Evolutionary conservation across 1,140 invertebrate species (phyloP).

Genomic region (Lamellibrachia luymesi): DNA sequence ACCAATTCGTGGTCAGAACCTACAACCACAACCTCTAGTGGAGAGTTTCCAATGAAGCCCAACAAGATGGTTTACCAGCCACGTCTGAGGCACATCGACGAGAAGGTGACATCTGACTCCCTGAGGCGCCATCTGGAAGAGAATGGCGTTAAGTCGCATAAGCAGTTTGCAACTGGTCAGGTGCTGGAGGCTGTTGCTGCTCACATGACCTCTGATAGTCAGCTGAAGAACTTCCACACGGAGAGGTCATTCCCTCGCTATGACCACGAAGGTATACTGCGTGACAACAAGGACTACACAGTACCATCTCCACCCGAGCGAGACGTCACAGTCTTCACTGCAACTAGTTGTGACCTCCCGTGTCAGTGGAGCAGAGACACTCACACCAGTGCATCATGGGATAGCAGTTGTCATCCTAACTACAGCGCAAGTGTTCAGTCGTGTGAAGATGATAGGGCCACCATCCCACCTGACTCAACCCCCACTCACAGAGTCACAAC

Average conservation of each 20-base stretch:
- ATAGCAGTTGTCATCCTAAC: background rate
- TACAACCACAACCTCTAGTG: background rate
- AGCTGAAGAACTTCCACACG: background rate
- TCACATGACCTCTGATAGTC: background rate
- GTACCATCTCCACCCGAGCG: background rate
- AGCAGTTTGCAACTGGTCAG: background rate
- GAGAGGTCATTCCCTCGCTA: background rate
- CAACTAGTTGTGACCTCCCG: background rate
- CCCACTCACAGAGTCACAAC: background rate
- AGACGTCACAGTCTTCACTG: background rate
- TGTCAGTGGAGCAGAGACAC: background rate
- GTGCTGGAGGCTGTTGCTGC: background rate
- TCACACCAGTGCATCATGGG: background rate
- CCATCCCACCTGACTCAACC: background rate
- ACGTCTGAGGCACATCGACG: background rate
- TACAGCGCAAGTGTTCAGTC: background rate
- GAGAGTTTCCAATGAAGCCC: background rate
- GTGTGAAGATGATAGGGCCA: background rate
- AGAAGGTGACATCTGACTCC: background rate
- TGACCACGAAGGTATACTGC: background rate
- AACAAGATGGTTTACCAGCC: background rate
- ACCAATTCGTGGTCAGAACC: background rate
- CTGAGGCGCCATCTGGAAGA: background rate
- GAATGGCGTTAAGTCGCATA: background rate
- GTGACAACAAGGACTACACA: background rate